Conservation (phyloP, 2,888 invertebrate species). For the Xestia ashworthii region DNA sequence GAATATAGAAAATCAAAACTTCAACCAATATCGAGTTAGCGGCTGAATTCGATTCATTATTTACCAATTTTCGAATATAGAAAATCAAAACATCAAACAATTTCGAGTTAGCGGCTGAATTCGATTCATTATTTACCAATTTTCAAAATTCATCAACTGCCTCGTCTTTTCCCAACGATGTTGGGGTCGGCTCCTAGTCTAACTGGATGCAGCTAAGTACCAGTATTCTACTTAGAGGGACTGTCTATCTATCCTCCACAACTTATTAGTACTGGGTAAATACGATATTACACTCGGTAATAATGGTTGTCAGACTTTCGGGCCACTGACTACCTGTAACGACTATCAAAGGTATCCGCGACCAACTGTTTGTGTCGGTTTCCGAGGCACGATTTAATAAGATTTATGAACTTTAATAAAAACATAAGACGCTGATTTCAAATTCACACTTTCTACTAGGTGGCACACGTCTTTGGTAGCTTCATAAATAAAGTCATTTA, state of each 20-base stretch:
- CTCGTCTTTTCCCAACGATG: too few species aligned
- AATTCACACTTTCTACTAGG: neutral
- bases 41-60: too few species aligned
- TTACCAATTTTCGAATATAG: neutral
- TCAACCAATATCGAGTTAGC: neutral
- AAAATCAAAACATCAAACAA: too few species aligned
- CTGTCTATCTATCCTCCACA: too few species aligned
- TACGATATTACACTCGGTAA: too few species aligned
- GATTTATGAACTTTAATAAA: neutral
- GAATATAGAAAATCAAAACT: too few species aligned
- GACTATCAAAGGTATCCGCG: neutral
- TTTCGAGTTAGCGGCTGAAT: neutral
- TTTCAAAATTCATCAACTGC: too few species aligned
- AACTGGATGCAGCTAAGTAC: too few species aligned
- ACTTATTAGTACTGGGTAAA: too few species aligned
- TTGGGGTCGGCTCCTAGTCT: too few species aligned
- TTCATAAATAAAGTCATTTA: neutral
- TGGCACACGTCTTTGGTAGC: neutral
- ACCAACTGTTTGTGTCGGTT: neutral
- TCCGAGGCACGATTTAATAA: neutral
- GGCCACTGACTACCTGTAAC: neutral
- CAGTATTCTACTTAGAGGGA: too few species aligned
- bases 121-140: neutral
- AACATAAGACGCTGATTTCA: neutral
- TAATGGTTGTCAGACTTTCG: too few species aligned